Percentiles rank a stretch among this genome's conserved stretches.
These are phyloP conservation scores for Leptopterna dolabrata DNA, from an alignment of 2,888 invertebrate species.

Conservation along the genomic window DNA sequence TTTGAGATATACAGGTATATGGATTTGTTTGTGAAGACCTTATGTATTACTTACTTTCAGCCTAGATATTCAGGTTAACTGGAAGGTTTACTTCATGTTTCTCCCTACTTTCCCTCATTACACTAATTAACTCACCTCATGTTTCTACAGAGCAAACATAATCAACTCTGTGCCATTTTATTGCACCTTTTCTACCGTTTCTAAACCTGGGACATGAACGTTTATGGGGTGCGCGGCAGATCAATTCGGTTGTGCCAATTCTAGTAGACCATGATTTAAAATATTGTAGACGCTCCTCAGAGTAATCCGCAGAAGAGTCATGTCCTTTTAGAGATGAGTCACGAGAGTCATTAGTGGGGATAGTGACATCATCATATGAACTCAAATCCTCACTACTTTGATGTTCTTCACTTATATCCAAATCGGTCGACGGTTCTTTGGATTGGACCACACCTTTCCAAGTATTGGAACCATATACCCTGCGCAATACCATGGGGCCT, in stretches of 20 bases:
- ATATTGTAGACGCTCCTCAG: neutral
- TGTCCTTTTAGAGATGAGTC: neutral
- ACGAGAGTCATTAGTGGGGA: neutral
- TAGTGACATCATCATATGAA: neutral
- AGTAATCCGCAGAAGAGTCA: neutral
- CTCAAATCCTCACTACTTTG: neutral
- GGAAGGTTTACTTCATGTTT: too few species aligned
- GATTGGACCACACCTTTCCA: neutral
- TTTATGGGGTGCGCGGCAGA: neutral
- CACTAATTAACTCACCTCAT: too few species aligned
- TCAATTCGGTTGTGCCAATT: neutral
- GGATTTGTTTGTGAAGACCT: too few species aligned
- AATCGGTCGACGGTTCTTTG: too few species aligned
- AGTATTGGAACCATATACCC: neutral
- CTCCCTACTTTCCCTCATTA: neutral
- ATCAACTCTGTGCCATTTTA: neutral
- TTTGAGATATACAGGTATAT: too few species aligned
- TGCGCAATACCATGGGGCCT: neutral
- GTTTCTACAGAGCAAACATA: neutral
- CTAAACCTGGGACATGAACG: neutral
- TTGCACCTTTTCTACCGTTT: neutral
- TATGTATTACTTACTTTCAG: too few species aligned
- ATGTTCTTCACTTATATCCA: neutral
- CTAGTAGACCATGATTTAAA: neutral
- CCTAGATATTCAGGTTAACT: too few species aligned